Percentiles rank a stretch among this genome's conserved stretches.
phyloP scores from a whole-genome alignment of 2,888 invertebrate species.

The Isoperla grammatica region DNA sequence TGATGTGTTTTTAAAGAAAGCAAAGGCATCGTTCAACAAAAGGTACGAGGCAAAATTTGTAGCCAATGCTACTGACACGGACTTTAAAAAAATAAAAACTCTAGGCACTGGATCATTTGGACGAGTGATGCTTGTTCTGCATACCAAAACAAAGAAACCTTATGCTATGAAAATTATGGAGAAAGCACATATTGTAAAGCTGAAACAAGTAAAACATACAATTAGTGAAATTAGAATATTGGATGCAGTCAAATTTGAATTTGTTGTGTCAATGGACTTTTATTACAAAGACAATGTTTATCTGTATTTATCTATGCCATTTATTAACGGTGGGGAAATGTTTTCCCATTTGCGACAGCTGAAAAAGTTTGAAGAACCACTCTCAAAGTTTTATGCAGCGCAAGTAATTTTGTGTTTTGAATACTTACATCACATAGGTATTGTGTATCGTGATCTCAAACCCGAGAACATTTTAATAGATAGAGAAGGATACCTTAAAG shows the following conservation, averaged over 20 bases:
- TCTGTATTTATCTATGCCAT: slow-evolving; percentile 25
- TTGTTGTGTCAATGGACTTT: slow-evolving; percentile 22
- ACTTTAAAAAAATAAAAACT: slow-evolving; percentile 17
- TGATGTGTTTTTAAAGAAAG: slow-evolving; percentile 2
- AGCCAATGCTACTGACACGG: background rate
- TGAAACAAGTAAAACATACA: slow-evolving; percentile 26
- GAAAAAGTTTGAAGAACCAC: slow-evolving; percentile 25
- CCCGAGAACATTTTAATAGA: slow-evolving; percentile 29
- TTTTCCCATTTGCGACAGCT: slow-evolving; percentile 20
- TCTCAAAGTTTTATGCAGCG: slow-evolving; percentile 27
- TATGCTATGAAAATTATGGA: slow-evolving; percentile 26
- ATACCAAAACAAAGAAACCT: slow-evolving; percentile 8
- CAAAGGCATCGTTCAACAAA: slow-evolving; percentile 6
- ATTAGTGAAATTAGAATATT: slow-evolving; percentile 24
- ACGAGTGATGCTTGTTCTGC: slow-evolving; percentile 22
- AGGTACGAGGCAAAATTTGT: slow-evolving; percentile 5
- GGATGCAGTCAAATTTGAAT: slow-evolving; percentile 22
- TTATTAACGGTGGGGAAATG: slow-evolving; percentile 28
- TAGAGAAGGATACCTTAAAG: slow-evolving; percentile 26
- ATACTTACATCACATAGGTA: slow-evolving; percentile 25
- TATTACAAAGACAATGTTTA: slow-evolving; percentile 26
- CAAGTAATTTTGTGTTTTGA: slow-evolving; percentile 27
- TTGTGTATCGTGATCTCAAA: slow-evolving; percentile 28
- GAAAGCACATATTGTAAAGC: slow-evolving; percentile 20
- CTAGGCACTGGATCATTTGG: slow-evolving; percentile 27